phyloP scores from a whole-genome alignment of 2,113 vertebrate genomes.

The Taxidea taxus region DNA sequence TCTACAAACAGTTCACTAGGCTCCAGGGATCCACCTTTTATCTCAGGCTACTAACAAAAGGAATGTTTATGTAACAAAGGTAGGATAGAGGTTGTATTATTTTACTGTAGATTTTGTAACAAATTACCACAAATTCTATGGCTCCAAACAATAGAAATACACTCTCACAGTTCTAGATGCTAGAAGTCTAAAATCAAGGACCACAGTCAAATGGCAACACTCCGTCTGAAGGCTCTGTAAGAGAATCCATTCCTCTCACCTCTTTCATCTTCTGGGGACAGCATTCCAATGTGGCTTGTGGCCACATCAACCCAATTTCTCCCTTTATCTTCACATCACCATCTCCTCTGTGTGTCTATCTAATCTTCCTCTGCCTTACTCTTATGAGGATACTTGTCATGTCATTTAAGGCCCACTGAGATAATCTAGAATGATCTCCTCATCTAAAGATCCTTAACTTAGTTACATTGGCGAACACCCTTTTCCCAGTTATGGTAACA shows the following conservation, averaged over 20 bases:
- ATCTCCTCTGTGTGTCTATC: background rate
- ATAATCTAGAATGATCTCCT: background rate
- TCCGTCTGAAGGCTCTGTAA: background rate
- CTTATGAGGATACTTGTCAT: background rate
- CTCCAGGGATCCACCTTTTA: background rate
- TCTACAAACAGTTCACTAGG: background rate
- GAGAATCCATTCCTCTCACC: background rate
- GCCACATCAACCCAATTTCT: background rate
- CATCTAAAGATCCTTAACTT: background rate
- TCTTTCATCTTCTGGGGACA: background rate
- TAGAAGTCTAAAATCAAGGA: background rate
- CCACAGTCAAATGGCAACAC: background rate
- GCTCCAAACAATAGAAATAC: background rate
- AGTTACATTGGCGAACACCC: background rate
- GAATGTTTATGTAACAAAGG: background rate
- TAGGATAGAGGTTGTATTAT: background rate
- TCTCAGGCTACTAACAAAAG: background rate
- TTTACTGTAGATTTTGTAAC: background rate
- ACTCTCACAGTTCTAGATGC: background rate
- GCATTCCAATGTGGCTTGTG: background rate
- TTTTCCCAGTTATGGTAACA: background rate
- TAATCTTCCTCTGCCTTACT: background rate
- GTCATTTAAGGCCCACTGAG: background rate
- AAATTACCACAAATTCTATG: background rate
- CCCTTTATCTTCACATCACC: background rate